Percentiles rank a stretch among this genome's conserved stretches.
Evolutionary conservation across 1,140 invertebrate species (phyloP).

Genomic region (Callitettix versicolor): DNA sequence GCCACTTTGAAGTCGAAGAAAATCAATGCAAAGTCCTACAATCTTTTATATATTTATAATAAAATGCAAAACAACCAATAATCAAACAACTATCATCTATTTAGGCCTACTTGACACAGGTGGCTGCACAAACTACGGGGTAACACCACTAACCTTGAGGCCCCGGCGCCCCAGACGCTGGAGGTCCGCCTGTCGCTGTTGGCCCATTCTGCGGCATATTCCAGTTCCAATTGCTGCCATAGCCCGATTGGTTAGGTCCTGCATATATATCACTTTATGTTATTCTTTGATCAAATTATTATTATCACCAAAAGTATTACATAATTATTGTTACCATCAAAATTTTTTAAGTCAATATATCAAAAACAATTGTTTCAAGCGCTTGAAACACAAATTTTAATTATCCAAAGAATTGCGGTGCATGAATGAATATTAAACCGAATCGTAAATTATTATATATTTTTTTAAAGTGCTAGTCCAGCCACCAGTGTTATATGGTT

Average conservation of each 20-base stretch:
- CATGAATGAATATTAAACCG: no score
- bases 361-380: slow-evolving; percentile 23
- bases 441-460: no score
- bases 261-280: background rate
- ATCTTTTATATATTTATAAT: no score
- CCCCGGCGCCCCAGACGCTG: slow-evolving; percentile 23
- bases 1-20: no score
- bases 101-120: no score
- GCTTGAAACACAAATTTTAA: no score
- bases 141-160: background rate
- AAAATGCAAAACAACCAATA: no score
- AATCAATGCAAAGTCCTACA: no score
- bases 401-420: no score
- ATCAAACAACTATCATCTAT: no score
- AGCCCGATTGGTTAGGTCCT: slow-evolving; percentile 35
- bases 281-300: slow-evolving; percentile 1
- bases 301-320: slow-evolving; percentile 9
- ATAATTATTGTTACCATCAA: slow-evolving; percentile 24
- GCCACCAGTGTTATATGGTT: no score
- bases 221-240: slow-evolving; percentile 46
- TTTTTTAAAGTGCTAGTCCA: no score
- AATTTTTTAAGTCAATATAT: slow-evolving; percentile 25
- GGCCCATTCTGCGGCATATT: slow-evolving; percentile 46
- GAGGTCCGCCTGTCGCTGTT: slow-evolving; percentile 32
- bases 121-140: background rate